Evolutionary conservation across 2,888 invertebrate species (phyloP), one percentile per base, ranked within the genome.

Genomic region (Phaedon cochleariae): DNA sequence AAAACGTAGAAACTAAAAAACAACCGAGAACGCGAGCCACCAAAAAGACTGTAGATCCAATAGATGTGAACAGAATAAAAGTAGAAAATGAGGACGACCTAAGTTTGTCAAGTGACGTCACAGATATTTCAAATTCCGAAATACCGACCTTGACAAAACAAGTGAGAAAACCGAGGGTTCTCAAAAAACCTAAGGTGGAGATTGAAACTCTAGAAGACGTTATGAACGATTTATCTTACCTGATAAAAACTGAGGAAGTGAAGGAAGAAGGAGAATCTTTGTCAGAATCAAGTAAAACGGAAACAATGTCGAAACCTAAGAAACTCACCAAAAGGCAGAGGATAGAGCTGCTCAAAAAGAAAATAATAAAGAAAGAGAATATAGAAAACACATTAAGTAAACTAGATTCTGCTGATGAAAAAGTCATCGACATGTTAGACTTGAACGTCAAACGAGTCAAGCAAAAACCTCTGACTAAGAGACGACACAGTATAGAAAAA

Each of bases 401-500:
- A 65, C 66, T 83, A 29, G 81, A 82, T 62, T 71, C 78, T 12
- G 76, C 79, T 1, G 79, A 80, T 57, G 78, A 77, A 59, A 80
- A 82, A 71, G 77, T 84, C 15, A 84, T 84, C 55, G 83, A 84
- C 66, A 79, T 78, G 76, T 70, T 84, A 58, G 84, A 84, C 76
- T 74, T 84, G 54, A 83, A 83, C 62, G 83, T 83, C n/a, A 66
- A 67, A 26, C 79, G 78, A 66, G 69, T 77, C 37, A 79, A 76
- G 41, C 76, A 77, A 63, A 72, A 77, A 58, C 76, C 77, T 0
- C 62, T 71, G 0, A 66, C 73, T 5, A 80, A 79, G 61, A 71
- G 84, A 59, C 70, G 84, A 26, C 83, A 84, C 64, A 84, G 83
- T 54, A 83, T 84, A 51, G 84, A 83, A 67, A 83, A 83, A 71